These are phyloP conservation scores for Taeniopygia guttata DNA, from an alignment of 2,797 vertebrate genomes.

Conservation along the genomic window DNA sequence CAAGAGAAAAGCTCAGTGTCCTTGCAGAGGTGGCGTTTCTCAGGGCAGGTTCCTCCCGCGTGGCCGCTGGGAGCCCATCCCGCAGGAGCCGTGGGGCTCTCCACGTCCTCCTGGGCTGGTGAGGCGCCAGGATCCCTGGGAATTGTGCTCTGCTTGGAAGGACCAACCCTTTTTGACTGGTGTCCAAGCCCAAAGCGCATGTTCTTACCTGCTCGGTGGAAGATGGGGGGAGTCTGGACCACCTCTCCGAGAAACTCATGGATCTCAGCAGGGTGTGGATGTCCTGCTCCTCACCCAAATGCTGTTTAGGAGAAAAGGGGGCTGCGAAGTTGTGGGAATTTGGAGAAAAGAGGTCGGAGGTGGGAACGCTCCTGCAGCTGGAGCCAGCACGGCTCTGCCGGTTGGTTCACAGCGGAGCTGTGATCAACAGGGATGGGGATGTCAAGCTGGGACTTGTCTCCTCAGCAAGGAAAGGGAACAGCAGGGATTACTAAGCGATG, in stretches of 20 bases:
- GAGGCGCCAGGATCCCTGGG: constrained; percentile 52
- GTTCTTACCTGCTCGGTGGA: constrained; percentile 64
- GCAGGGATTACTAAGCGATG: constrained; percentile 66
- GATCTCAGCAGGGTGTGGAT: background rate
- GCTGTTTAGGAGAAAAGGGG: background rate
- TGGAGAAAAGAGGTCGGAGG: background rate
- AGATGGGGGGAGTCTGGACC: background rate
- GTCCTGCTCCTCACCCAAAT: background rate
- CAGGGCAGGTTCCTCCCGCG: background rate
- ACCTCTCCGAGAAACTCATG: background rate
- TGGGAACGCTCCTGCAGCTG: background rate
- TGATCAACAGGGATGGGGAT: constrained; percentile 47
- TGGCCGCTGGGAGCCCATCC: background rate
- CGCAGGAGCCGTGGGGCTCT: background rate
- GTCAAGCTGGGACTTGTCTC: constrained; percentile 72
- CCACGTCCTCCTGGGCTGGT: constrained; percentile 47
- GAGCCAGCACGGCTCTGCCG: background rate
- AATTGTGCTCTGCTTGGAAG: constrained; percentile 46
- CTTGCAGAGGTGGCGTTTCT: background rate
- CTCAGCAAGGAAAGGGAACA: constrained; percentile 49
- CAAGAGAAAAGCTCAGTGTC: background rate
- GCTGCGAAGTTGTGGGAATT: background rate
- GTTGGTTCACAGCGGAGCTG: constrained; percentile 23
- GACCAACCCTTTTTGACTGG: constrained; percentile 64
- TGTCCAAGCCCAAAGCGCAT: constrained; percentile 55